Base-by-base conservation (phyloP, 2,888 invertebrate genomes). In the Zaprionus lineosus region DNA sequence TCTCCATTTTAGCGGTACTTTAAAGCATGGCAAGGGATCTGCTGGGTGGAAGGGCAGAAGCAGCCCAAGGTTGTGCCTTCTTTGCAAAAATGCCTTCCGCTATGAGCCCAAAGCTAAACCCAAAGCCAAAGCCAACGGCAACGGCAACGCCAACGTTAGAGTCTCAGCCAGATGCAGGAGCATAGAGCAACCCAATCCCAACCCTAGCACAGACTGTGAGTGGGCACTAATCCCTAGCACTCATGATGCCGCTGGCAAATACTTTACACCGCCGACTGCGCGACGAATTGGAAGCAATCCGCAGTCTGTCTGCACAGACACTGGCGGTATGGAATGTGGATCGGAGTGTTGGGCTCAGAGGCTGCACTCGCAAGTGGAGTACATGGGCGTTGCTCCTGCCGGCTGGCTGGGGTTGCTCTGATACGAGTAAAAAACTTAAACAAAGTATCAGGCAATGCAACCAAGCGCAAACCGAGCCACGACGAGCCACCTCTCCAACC, bases 221-320 rank as follows among this genome's bases (percentile, higher is more conserved):
- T 59, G 69, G 56, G 69, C 74, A 69, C 85, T 84, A 84, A 79
- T 84, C 86, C 84, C 67, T 71, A 76, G 84, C 81, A 74, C 73
- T 81, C 69, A 66, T 65, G 82, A 71, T 78, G 78, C 78, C 84
- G 77, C 82, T 84, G 78, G 78, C 78, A 78, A 78, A 78, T 84
- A 78, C 78, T 78, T 84, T 75, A 85, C 83, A 84, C 78, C 76
- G 82, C 74, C 79, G 74, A 83, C 84, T 84, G 82, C 84, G 84
- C 84, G 84, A 85, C 84, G 84, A 85, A 85, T 86, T 84, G 84
- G 84, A 85, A 85, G 82, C 84, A 86, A 85, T 86, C 85, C 73
- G 65, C 81, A 84, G 86, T 84, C 78, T 78, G 78, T 82, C 76
- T 84, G 81, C 81, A 53, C 40, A 71, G 40, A 44, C 64, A 47